Evolutionary conservation across 35 echinoderm and acorn worm genomes (phyloP).

Genomic region (Anneissia japonica): DNA sequence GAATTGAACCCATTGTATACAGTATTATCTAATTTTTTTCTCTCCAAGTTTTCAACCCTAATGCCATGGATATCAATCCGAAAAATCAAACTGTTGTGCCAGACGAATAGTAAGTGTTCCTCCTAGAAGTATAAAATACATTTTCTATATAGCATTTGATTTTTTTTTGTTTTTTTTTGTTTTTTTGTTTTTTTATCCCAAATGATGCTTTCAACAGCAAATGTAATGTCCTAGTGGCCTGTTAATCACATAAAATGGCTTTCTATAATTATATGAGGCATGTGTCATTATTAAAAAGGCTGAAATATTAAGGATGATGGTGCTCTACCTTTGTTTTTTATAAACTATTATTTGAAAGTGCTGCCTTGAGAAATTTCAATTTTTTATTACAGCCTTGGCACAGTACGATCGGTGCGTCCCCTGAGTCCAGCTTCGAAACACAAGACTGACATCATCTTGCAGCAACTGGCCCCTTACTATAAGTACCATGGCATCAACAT

Average conservation of each 20-base stretch:
- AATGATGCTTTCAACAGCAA: too few relatives aligned
- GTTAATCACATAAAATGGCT: not conserved
- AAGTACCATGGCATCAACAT: slow-evolving; percentile 94
- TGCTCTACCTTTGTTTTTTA: not conserved
- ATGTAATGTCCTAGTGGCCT: too few relatives aligned
- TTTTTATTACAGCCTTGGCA: slow-evolving; percentile 55
- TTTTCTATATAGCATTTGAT: too few relatives aligned
- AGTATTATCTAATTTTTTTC: too few relatives aligned
- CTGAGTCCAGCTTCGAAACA: slow-evolving; percentile 61
- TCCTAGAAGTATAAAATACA: too few relatives aligned
- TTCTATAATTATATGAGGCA: too few relatives aligned
- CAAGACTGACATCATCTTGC: slow-evolving; percentile 33
- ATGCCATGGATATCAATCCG: slow-evolving; percentile 56
- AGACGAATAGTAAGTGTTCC: slow-evolving; percentile 93
- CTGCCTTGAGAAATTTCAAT: not conserved
- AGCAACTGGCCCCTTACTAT: slow-evolving; percentile 75
- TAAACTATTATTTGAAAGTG: not conserved
- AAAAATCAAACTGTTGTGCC: slow-evolving; percentile 53
- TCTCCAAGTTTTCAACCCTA: slow-evolving; percentile 67
- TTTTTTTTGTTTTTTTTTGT: too few relatives aligned
- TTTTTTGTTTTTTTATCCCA: too few relatives aligned
- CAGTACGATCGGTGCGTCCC: slow-evolving; percentile 65
- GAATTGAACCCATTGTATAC: too few relatives aligned
- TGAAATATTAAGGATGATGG: too few relatives aligned
- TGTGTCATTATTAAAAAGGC: too few relatives aligned